Percentiles rank a stretch among this genome's conserved stretches.
These are phyloP conservation scores for Dynastes grantii DNA, from an alignment of 2,888 invertebrate species.

Conservation along the genomic window DNA sequence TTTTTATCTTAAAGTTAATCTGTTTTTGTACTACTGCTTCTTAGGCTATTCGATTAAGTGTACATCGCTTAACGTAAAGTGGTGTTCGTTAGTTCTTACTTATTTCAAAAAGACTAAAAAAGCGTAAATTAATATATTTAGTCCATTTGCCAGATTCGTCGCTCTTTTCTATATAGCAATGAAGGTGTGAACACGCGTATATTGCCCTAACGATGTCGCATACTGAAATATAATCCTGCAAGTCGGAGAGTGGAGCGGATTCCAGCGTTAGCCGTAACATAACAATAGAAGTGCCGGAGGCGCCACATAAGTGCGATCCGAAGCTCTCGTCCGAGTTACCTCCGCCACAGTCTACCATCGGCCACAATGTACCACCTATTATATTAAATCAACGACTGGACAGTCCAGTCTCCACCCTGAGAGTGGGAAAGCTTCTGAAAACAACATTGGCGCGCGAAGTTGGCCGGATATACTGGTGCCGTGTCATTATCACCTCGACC, in stretches of 20 bases:
- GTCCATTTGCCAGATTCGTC: too few relatives aligned
- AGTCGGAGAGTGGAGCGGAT: slow-evolving; percentile 49
- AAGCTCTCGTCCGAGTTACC: slow-evolving; percentile 66
- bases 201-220: background rate
- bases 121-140: too few relatives aligned
- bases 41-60: too few relatives aligned
- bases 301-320: slow-evolving; percentile 66
- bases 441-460: slow-evolving; percentile 66
- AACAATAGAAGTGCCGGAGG: slow-evolving; percentile 63
- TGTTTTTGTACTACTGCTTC: too few relatives aligned
- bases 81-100: too few relatives aligned
- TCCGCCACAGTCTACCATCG: slow-evolving; percentile 66
- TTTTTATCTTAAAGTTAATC: too few relatives aligned
- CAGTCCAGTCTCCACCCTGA: slow-evolving; percentile 44
- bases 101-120: too few relatives aligned
- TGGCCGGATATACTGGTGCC: slow-evolving; percentile 69
- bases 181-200: background rate
- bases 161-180: background rate
- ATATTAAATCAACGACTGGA: slow-evolving; percentile 66
- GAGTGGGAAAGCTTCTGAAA: slow-evolving; percentile 62
- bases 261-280: slow-evolving; percentile 54
- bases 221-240: slow-evolving; percentile 58
- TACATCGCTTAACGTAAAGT: too few relatives aligned
- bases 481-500: slow-evolving; percentile 69
- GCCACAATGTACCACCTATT: slow-evolving; percentile 67